These are phyloP conservation scores for Ctenicera cuprea DNA, from an alignment of 2,888 invertebrate species.

Conservation along the genomic window DNA sequence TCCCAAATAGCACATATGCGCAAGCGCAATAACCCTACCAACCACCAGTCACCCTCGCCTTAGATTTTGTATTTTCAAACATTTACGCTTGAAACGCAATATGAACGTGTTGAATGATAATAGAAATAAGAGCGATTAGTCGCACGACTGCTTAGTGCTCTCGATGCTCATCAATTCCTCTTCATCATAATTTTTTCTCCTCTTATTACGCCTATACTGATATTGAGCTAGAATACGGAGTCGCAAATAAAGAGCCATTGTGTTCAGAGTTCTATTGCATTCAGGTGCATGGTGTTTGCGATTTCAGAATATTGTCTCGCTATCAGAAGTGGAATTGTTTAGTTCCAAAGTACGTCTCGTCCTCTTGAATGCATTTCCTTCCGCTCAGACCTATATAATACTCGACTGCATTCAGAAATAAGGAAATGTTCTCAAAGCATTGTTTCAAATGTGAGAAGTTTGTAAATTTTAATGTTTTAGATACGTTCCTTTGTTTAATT, in stretches of 20 bases:
- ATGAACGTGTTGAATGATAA: no score
- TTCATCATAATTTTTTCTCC: no score
- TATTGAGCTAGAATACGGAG: neutral
- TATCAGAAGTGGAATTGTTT: slow-evolving; percentile 24
- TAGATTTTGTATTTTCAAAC: no score
- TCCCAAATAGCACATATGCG: no score
- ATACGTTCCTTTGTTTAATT: no score
- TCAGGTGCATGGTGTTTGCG: slow-evolving; percentile 11
- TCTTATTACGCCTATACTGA: no score
- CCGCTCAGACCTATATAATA: slow-evolving; percentile 7
- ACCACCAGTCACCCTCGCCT: no score
- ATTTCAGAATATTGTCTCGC: slow-evolving; percentile 21
- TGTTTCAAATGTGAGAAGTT: neutral
- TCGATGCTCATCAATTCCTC: no score
- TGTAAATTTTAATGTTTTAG: neutral
- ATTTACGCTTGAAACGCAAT: no score
- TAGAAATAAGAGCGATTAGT: no score
- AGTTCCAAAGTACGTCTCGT: neutral
- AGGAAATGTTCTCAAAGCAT: neutral
- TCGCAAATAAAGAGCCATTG: slow-evolving; percentile 7
- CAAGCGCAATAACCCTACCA: no score
- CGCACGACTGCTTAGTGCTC: no score
- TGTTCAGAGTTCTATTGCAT: slow-evolving; percentile 13
- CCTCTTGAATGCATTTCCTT: slow-evolving; percentile 19
- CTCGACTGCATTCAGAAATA: slow-evolving; percentile 5